Percentiles rank a stretch among this genome's conserved stretches.
phyloP scores from a whole-genome alignment of 2,888 invertebrate genomes.

The Diaphora mendica region DNA sequence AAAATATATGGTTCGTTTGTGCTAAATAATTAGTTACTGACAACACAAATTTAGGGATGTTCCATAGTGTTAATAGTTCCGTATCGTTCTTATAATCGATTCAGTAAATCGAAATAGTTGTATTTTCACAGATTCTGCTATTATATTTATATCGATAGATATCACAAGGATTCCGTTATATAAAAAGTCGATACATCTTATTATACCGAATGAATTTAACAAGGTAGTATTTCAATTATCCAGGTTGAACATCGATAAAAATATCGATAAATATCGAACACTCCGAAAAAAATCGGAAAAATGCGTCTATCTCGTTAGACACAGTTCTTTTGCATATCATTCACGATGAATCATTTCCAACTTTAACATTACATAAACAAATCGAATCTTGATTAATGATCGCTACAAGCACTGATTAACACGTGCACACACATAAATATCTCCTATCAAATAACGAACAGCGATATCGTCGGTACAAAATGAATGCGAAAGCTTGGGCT shows the following conservation, averaged over 20 bases:
- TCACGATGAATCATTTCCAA: neutral
- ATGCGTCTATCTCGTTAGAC: neutral
- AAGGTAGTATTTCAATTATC: no score
- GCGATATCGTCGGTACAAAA: neutral
- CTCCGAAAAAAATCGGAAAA: neutral
- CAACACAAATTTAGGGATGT: neutral
- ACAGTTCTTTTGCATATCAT: neutral
- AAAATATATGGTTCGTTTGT: neutral
- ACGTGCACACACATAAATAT: neutral
- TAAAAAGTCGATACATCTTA: no score
- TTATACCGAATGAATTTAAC: no score
- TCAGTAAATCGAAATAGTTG: no score
- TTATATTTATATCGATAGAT: no score
- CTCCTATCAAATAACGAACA: slow-evolving; percentile 1
- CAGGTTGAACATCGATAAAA: no score
- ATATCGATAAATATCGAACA: neutral
- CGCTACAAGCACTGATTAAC: neutral
- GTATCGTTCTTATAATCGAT: no score
- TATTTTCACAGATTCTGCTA: no score
- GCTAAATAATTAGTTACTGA: neutral
- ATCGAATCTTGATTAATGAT: slow-evolving; percentile 2
- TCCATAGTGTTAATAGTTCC: neutral
- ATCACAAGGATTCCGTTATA: no score
- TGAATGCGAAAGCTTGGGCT: neutral
- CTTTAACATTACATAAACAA: neutral